Base-by-base conservation (phyloP, 64 coral and sea anemone genomes). In the Montipora foliosa region DNA sequence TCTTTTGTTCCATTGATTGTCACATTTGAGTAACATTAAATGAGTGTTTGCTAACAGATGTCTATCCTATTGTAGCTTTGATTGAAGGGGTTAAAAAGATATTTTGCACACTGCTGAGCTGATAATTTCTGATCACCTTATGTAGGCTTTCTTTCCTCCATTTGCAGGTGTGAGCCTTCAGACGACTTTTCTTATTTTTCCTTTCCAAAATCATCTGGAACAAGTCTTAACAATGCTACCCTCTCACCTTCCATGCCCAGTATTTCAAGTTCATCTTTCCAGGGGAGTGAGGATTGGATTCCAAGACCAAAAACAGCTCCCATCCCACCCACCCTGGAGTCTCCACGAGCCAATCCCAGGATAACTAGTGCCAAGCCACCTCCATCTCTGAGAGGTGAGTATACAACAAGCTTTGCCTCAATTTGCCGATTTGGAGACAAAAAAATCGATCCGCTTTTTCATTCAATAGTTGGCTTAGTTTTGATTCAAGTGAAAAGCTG, bases 301-400 rank as follows among this genome's bases (percentile, higher is more conserved):
- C 17, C 93, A 51, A 89, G 93, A 82, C 96, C 93, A 12, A 90
- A 93, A 62, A 98, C 96, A 5, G 96, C 89, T 49, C 93, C 96
- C 16, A 82, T 98, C 67, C 96, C 96, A 61, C 96, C 96, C 49
- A 79, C 90, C 78, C 93, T 93, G 62, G 89, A 98, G 82, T 92
- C 96, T 68, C 96, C 92, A 29, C 77, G 93, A 44, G 96, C 96
- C 21, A 95, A 98, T 66, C 96, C 96, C 46, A 90, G 96, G 48
- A 98, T 98, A 55, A 98, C 96, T 68, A 98, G 93, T 92, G 96
- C 87, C 7, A 98, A 89, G 78, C 88, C 91, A 44, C 78, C 89
- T 44, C 93, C 96, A 5, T 75, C 88, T 22, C 72, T 77, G 6
- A 84, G 96, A 98, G 92, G 96, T 57, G 11, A 11, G 11, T 57